Percentiles rank a stretch among this genome's conserved stretches.
These are phyloP conservation scores for Zaprionus tsacasi DNA, from an alignment of 1,140 invertebrate species.

Conservation along the genomic window DNA sequence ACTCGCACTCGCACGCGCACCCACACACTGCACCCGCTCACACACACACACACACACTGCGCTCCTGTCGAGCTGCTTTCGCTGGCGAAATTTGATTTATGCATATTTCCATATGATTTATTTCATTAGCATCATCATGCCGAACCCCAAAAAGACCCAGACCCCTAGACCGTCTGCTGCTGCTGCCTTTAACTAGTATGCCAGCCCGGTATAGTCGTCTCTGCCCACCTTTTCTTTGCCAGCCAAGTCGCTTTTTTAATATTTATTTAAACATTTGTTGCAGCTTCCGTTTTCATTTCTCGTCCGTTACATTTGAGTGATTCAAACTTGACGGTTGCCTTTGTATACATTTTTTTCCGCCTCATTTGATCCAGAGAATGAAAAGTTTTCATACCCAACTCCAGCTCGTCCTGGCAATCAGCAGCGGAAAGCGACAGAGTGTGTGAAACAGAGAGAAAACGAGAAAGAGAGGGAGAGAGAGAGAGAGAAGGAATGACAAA, in stretches of 20 bases:
- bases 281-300: slow-evolving; percentile 81
- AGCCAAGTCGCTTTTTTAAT: slow-evolving; percentile 67
- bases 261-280: slow-evolving; percentile 83
- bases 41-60: slow-evolving; percentile 18
- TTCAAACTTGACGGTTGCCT: slow-evolving; percentile 81
- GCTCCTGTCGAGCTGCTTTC: slow-evolving; percentile 35
- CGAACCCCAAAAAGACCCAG: slow-evolving; percentile 8
- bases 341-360: slow-evolving; percentile 79
- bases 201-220: slow-evolving; percentile 23
- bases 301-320: slow-evolving; percentile 81
- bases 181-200: slow-evolving; percentile 43
- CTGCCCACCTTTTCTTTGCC: neutral
- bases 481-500: slow-evolving; percentile 13
- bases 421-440: neutral
- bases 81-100: slow-evolving; percentile 76
- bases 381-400: slow-evolving; percentile 65
- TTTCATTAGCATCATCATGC: slow-evolving; percentile 79
- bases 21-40: slow-evolving; percentile 4
- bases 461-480: neutral
- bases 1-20: slow-evolving; percentile 3
- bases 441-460: neutral
- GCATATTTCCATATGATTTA: slow-evolving; percentile 83
- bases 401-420: slow-evolving; percentile 1
- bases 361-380: slow-evolving; percentile 81
- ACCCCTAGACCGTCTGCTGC: slow-evolving; percentile 18